Conservation (phyloP, 2,888 invertebrate species). For the Phyllotreta cruciferae region DNA sequence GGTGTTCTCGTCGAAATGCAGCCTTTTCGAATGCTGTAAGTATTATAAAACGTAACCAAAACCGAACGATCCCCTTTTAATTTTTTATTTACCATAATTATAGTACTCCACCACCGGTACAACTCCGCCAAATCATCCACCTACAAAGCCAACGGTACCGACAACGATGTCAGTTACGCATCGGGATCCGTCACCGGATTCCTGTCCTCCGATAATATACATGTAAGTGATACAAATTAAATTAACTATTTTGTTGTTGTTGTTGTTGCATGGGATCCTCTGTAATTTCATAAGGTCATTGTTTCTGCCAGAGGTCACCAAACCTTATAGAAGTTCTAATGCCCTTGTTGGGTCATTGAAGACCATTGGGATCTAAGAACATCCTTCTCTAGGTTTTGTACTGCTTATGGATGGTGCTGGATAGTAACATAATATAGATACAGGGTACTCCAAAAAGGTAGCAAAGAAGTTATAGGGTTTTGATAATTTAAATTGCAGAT, state of each 20-base stretch:
- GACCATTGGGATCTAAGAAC: too few species aligned
- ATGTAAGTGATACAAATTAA: constrained; percentile 67
- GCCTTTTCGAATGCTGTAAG: constrained; percentile 83
- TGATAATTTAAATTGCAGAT: constrained; percentile 65
- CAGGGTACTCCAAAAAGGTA: too few species aligned
- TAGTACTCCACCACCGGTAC: constrained; percentile 95
- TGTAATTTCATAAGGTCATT: too few species aligned
- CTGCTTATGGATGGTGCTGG: too few species aligned
- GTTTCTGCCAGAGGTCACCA: too few species aligned
- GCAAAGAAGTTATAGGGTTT: too few species aligned
- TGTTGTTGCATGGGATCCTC: too few species aligned
- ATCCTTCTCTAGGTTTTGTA: too few species aligned
- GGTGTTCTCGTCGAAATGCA: constrained; percentile 95
- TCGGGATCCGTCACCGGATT: constrained; percentile 95
- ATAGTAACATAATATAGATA: too few species aligned
- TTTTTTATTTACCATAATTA: too few species aligned
- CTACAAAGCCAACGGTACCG: constrained; percentile 87
- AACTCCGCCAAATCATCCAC: constrained; percentile 85
- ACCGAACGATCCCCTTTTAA: background rate
- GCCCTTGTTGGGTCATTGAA: too few species aligned
- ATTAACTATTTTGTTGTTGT: background rate
- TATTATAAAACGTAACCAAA: constrained; percentile 45
- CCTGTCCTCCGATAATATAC: constrained; percentile 87
- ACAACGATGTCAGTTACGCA: constrained; percentile 93
- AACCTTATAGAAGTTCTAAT: too few species aligned